Evolutionary conservation across 1,140 invertebrate genomes (phyloP).

Genomic region (Pomacea maculata): DNA sequence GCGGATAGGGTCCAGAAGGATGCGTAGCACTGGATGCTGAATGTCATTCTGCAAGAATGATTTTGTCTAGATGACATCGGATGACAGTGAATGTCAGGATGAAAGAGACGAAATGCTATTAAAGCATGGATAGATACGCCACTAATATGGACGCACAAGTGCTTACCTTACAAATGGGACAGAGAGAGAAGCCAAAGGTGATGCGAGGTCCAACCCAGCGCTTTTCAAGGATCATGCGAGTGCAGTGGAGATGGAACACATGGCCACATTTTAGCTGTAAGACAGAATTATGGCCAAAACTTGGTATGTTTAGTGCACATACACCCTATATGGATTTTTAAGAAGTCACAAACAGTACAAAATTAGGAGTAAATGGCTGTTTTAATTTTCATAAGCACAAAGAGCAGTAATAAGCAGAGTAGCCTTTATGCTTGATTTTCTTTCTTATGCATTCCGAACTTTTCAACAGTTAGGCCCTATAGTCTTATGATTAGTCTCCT

Average conservation of each 20-base stretch:
- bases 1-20: conserved; percentile 82
- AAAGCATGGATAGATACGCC: too few relatives aligned
- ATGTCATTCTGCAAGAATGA: conserved; percentile 75
- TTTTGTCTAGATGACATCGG: neutral
- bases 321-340: too few relatives aligned
- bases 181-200: conserved; percentile 93
- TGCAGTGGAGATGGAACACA: conserved; percentile 95
- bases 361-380: too few relatives aligned
- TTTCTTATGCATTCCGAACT: too few relatives aligned
- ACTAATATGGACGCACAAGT: neutral
- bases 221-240: conserved; percentile 83
- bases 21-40: conserved; percentile 80
- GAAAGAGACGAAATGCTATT: neutral
- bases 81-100: neutral
- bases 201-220: conserved; percentile 95
- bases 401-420: too few relatives aligned
- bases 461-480: too few relatives aligned
- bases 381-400: too few relatives aligned
- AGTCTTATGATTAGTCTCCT: too few relatives aligned
- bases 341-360: too few relatives aligned
- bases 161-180: conserved; percentile 94
- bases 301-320: neutral
- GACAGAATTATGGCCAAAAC: conserved; percentile 32
- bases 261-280: conserved; percentile 90
- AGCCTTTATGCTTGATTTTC: too few relatives aligned